Evolutionary conservation across 2,888 invertebrate species (phyloP), one percentile per base, ranked within the genome.

Genomic region (Macrosoma leucophasiata): DNA sequence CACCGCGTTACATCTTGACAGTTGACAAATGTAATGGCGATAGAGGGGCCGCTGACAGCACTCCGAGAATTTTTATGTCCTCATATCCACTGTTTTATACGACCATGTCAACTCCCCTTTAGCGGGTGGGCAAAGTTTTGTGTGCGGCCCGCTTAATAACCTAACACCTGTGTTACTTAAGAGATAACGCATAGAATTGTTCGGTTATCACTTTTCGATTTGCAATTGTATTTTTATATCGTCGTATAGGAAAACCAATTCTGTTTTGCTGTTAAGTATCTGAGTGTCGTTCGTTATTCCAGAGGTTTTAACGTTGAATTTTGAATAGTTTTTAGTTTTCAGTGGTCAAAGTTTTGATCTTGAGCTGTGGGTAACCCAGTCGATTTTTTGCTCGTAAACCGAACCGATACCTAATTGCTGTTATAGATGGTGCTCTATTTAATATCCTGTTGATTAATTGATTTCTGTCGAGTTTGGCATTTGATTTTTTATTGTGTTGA

Each of bases 11-110:
- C 76, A 58, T 65, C 52, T 64, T 75, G 81, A 81, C 82, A 78
- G 70, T 77, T 81, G 82, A 82, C 81, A 78, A 81, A 82, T 81
- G 79, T 81, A 72, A 79, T 77, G 76, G 70, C 73, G 69, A 71
- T 72, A 71, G 67, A 62, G 68, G 65, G 67, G 62, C 58, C 62
- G 64, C 54, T 69, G 75, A 72, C 73, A 69, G 68, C 75, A 68
- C 68, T 70, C 68, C 60, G 70, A 75, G 78, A 81, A 81, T 82
- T 82, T 82, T 81, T 82, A 81, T 81, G 75, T 65, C 58, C 79
- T 76, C 79, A 79, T 82, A 81, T 78, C 75, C 69, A 79, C 62
- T 67, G 68, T 77, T 78, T 77, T 78, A 78, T 76, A 78, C 60
- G 74, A 70, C 53, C 74, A 51, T 71, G 75, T 71, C 67, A 72